phyloP scores from a whole-genome alignment of 2,113 vertebrate species.

The Pseudorasbora parva region DNA sequence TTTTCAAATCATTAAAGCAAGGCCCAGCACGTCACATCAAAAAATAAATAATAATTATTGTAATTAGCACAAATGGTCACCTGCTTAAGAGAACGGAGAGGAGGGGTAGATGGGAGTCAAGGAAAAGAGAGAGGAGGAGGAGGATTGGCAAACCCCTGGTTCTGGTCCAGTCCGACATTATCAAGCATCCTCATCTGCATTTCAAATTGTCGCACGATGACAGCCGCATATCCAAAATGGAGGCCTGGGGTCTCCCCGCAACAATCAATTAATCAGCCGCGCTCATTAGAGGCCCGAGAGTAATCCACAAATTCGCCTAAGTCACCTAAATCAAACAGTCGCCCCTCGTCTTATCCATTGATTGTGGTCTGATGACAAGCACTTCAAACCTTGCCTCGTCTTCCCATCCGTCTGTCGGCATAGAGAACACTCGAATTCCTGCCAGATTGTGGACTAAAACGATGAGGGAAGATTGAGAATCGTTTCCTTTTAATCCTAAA shows the following conservation, averaged over 20 bases:
- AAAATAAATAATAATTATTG: slow-evolving; percentile 66
- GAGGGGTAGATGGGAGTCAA: slow-evolving; percentile 59
- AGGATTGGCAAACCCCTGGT: slow-evolving; percentile 68
- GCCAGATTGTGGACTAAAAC: slow-evolving; percentile 66
- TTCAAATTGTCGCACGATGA: slow-evolving; percentile 51
- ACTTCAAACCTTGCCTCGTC: slow-evolving; percentile 45
- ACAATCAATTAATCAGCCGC: slow-evolving; percentile 57
- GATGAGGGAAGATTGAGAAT: slow-evolving; percentile 67
- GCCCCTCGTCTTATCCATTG: slow-evolving; percentile 52
- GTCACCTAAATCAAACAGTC: slow-evolving; percentile 53
- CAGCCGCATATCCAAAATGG: slow-evolving; percentile 66
- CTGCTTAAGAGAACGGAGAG: slow-evolving; percentile 44
- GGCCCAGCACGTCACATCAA: slow-evolving; percentile 33
- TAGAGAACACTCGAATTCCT: slow-evolving; percentile 56
- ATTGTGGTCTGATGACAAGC: slow-evolving; percentile 56
- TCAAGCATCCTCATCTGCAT: slow-evolving; percentile 50
- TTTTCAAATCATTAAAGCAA: slow-evolving; percentile 39
- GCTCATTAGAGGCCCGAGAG: slow-evolving; percentile 58
- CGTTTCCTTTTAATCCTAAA: slow-evolving; percentile 71
- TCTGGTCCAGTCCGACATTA: slow-evolving; percentile 63
- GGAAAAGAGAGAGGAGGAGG: slow-evolving; percentile 62
- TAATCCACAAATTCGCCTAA: slow-evolving; percentile 66
- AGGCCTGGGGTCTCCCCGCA: slow-evolving; percentile 58
- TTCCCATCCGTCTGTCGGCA: slow-evolving; percentile 58
- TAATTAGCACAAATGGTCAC: slow-evolving; percentile 68